phyloP scores from a whole-genome alignment of 2,797 vertebrate species.

The Acanthornis magna region DNA sequence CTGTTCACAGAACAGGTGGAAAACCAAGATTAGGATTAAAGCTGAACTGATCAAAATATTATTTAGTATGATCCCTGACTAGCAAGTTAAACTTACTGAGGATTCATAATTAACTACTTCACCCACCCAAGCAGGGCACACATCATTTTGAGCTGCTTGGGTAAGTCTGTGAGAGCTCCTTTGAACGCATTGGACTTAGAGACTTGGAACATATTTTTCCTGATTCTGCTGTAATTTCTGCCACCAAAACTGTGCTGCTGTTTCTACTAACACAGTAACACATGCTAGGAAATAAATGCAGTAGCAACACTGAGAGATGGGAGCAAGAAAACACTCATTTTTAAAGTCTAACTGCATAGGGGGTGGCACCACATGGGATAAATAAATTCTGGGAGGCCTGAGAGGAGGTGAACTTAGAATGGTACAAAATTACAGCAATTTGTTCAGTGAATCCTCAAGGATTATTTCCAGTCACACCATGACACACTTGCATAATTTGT shows the following conservation, averaged over 20 bases:
- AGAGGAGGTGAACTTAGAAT: neutral
- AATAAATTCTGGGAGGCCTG: neutral
- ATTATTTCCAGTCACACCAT: conserved; percentile 36
- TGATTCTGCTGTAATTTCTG: neutral
- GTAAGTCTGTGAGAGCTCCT: neutral
- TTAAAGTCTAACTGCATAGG: neutral
- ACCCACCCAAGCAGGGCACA: neutral
- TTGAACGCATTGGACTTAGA: neutral
- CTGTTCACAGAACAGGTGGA: neutral
- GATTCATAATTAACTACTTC: neutral
- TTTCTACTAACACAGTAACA: neutral
- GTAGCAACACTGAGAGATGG: neutral
- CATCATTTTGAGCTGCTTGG: neutral
- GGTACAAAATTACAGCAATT: neutral
- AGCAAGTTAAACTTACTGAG: neutral
- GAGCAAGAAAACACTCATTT: neutral
- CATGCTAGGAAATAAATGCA: neutral
- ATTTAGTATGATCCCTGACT: neutral
- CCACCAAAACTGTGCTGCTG: neutral
- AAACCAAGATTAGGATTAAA: neutral
- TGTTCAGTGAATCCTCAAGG: neutral
- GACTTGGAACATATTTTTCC: neutral
- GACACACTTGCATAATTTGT: neutral
- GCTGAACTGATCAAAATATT: neutral
- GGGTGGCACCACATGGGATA: neutral